Conservation (phyloP, 2,113 vertebrate genomes). For the Otolemur garnettii region DNA sequence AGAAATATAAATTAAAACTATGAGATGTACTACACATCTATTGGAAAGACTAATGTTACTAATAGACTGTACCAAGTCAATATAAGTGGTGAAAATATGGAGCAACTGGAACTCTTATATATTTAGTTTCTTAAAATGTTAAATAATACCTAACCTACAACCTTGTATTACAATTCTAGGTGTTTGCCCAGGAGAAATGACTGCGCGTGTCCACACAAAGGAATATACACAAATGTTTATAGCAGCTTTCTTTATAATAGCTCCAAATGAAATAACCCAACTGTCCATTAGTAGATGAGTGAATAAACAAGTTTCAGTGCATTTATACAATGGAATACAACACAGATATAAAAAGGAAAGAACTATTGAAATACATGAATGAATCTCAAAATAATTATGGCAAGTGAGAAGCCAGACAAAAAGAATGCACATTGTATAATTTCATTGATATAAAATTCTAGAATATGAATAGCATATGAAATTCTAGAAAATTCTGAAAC, state of each 20-base stretch:
- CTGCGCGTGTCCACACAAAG: not conserved
- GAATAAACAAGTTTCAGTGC: not conserved
- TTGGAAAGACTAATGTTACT: not conserved
- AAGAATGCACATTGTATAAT: not conserved
- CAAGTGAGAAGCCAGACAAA: not conserved
- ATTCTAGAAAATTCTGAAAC: not conserved
- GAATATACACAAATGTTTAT: not conserved
- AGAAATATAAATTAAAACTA: not conserved
- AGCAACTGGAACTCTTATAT: not conserved
- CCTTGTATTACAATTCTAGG: not conserved
- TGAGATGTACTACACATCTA: rapidly evolving
- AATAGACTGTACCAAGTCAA: not conserved
- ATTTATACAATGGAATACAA: not conserved
- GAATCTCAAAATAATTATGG: not conserved
- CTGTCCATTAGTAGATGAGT: not conserved
- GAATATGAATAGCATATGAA: not conserved
- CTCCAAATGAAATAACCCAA: not conserved
- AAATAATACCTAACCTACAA: too few species aligned
- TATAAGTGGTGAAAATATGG: not conserved
- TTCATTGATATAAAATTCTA: not conserved
- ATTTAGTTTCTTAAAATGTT: not conserved
- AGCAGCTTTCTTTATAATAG: not conserved
- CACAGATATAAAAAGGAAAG: not conserved
- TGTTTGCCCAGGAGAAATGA: not conserved
- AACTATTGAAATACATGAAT: not conserved